Evolutionary conservation across 2,113 vertebrate genomes (phyloP), one percentile per base, ranked within the genome.

Genomic region (Paratilapia polleni): DNA sequence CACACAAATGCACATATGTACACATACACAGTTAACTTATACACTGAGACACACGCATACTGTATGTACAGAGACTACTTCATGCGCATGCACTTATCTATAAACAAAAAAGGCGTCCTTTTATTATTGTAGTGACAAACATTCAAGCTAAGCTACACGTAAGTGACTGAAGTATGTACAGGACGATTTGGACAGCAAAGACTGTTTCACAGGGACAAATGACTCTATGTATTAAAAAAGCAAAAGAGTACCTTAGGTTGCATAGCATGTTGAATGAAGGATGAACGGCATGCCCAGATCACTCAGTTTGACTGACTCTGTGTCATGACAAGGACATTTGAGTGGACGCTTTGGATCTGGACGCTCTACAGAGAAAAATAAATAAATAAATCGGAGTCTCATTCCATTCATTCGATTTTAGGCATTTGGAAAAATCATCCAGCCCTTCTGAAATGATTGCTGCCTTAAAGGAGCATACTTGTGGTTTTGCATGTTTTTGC

Each of bases 31-130:
- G 83, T 89, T 90, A 87, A 93, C 85, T 91, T 90, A 87, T 84
- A 88, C 88, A 92, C 86, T 80, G 56, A 91, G 19, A 90, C 84
- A 91, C 83, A 87, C 62, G 77, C 87, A 90, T 79, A 87, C 84
- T 87, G 81, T 90, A 87, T 92, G 86, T 92, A 90, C 81, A 92
- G 88, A 91, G 91, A 92, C 91, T 80, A 19, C 17, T 6, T 89
- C 86, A 89, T 84, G 82, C 4, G 92, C 93, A 92, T 94, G 93
- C 88, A 91, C 91, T 87, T 86, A 84, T 77, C 61, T 77, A 54
- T 68, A 70, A 84, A 84, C 13, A 78, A 81, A 90, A 88, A 83
- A 61, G 7, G 31, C 78, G 64, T 83, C 52, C 36, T 86, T 57
- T 89, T 79, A 77, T 60, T 79, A 77, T 60, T 31, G 47, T 78